Evolutionary conservation across 2,113 vertebrate species (phyloP).

Genomic region (Chamaetylas fuelleborni): DNA sequence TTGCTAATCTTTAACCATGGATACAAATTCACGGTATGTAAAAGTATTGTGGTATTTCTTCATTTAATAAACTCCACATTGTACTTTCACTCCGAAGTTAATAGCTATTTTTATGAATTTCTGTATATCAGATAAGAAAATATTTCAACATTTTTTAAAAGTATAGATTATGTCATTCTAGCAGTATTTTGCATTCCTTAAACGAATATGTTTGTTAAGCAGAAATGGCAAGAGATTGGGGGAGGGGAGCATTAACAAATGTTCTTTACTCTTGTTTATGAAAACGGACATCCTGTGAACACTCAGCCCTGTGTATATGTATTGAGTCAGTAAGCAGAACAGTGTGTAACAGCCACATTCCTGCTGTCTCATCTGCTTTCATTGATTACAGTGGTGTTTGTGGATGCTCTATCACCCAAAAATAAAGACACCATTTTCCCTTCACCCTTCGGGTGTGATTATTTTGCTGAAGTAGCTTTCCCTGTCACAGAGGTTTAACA

Average conservation of each 20-base stretch:
- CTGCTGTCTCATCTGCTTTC: not conserved
- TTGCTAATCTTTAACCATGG: conserved; percentile 68
- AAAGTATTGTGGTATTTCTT: conserved; percentile 67
- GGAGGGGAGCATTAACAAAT: not conserved
- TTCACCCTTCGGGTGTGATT: not conserved
- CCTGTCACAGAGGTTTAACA: not conserved
- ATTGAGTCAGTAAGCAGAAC: not conserved
- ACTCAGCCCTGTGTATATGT: not conserved
- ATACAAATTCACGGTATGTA: conserved; percentile 55
- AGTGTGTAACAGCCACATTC: not conserved
- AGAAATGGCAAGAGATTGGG: not conserved
- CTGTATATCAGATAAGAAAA: conserved; percentile 6
- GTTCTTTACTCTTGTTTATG: not conserved
- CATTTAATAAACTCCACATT: conserved; percentile 48
- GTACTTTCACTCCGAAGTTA: conserved; percentile 7
- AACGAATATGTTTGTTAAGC: conserved; percentile 7
- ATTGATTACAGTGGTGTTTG: not conserved
- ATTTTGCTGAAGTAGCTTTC: not conserved
- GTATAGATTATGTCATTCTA: not conserved
- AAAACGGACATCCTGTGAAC: not conserved
- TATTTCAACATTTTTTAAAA: not conserved
- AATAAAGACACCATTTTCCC: not conserved
- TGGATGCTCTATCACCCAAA: not conserved
- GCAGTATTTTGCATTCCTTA: conserved; percentile 24
- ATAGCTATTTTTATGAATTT: conserved; percentile 18